These are phyloP conservation scores for Eriosoma lanigerum DNA, from an alignment of 1,140 invertebrate species.

Conservation along the genomic window DNA sequence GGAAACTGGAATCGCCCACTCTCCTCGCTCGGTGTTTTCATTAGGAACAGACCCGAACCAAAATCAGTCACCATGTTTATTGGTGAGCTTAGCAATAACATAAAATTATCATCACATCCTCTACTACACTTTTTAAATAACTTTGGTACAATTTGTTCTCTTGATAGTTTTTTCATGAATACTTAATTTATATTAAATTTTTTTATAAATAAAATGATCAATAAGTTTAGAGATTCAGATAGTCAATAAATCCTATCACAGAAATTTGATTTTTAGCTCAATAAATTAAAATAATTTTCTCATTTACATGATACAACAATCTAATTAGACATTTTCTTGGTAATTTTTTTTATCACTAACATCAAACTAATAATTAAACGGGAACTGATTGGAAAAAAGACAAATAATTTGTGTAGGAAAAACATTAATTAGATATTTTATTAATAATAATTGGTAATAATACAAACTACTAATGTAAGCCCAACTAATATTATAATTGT, in stretches of 20 bases:
- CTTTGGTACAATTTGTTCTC: constrained; percentile 12
- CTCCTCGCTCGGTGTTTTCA: constrained; percentile 84
- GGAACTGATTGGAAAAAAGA: neutral
- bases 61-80: constrained; percentile 86
- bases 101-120: constrained; percentile 50
- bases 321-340: neutral
- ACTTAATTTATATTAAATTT: neutral
- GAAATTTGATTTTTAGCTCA: neutral
- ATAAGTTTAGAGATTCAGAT: neutral
- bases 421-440: neutral
- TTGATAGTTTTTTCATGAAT: neutral
- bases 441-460: constrained; percentile 30
- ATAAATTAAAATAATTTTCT: neutral
- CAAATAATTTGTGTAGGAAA: neutral
- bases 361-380: neutral
- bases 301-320: neutral
- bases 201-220: neutral
- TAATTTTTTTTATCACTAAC: neutral
- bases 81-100: constrained; percentile 68
- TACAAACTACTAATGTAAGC: constrained; percentile 45
- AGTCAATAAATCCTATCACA: neutral
- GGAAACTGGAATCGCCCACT: constrained; percentile 63
- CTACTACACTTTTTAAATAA: constrained; percentile 39
- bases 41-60: constrained; percentile 75
- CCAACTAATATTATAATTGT: constrained; percentile 27